Evolutionary conservation across 2,888 invertebrate genomes (phyloP).

Genomic region (Laothoe populi): DNA sequence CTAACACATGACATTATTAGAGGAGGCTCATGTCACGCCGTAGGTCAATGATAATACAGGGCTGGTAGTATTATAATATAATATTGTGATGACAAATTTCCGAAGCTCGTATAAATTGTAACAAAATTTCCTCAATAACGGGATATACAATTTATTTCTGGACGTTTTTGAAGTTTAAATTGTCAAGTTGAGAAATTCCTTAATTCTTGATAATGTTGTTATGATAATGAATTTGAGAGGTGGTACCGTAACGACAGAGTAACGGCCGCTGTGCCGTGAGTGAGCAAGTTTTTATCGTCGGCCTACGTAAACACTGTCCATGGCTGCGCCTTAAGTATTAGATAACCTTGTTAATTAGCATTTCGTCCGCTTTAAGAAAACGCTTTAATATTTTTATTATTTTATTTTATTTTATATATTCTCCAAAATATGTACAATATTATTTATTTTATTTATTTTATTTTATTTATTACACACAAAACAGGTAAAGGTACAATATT

Average conservation of each 20-base stretch:
- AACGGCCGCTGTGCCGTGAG: background rate
- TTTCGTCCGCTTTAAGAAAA: background rate
- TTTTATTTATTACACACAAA: background rate
- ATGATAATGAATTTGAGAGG: conserved; percentile 9
- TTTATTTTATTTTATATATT: background rate
- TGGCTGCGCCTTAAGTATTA: conserved; percentile 11
- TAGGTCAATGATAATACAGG: too few species aligned
- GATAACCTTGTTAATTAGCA: conserved; percentile 21
- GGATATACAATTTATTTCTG: background rate
- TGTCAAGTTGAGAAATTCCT: conserved; percentile 4
- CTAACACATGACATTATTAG: too few species aligned
- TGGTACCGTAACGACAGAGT: background rate
- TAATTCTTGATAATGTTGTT: conserved; percentile 11
- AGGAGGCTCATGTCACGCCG: too few species aligned
- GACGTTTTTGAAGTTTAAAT: background rate
- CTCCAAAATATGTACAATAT: background rate
- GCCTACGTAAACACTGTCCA: conserved; percentile 1
- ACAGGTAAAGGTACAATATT: too few species aligned
- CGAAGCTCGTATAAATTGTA: background rate
- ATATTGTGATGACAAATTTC: background rate
- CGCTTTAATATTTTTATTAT: background rate
- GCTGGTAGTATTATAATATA: too few species aligned
- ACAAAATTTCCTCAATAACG: conserved; percentile 4
- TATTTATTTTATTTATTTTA: background rate
- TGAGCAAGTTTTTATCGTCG: conserved; percentile 12